Conservation (phyloP, 2,888 invertebrate genomes). For the Pristionchus maxplancki region DNA sequence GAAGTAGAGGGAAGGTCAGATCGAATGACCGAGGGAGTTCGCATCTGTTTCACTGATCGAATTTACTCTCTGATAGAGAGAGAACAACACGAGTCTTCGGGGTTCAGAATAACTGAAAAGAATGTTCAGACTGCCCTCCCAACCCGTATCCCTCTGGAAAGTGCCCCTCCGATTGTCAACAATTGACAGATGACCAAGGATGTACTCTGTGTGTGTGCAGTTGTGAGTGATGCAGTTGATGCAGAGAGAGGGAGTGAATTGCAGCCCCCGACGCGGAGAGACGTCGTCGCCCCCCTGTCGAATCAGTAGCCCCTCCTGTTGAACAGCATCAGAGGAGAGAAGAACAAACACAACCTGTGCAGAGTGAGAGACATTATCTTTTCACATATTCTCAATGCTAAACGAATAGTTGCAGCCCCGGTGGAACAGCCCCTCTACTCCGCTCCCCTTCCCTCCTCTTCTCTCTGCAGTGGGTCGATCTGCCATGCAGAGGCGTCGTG, state of each 20-base stretch:
- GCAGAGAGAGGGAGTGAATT: not conserved
- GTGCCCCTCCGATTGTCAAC: conserved; percentile 71
- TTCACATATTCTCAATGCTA: too few species aligned
- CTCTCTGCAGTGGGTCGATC: not conserved
- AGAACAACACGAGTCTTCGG: too few species aligned
- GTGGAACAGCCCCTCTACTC: conserved; percentile 36
- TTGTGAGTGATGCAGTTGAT: conserved; percentile 54
- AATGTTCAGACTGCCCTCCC: conserved; percentile 68
- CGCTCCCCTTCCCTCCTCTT: not conserved
- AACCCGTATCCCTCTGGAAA: conserved; percentile 68
- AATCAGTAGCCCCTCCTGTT: conserved; percentile 20
- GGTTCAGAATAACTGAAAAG: too few species aligned
- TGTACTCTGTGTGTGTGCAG: conserved; percentile 74
- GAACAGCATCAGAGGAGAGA: not conserved
- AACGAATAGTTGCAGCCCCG: not conserved
- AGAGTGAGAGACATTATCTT: not conserved
- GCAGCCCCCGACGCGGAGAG: not conserved
- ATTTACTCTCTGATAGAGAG: not conserved
- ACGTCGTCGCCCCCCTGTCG: conserved; percentile 20
- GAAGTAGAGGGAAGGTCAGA: conserved; percentile 17
- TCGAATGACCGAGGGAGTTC: conserved; percentile 51
- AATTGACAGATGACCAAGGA: conserved; percentile 69
- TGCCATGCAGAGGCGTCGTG: conserved; percentile 48
- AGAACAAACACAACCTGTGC: not conserved
- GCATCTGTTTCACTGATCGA: not conserved